Conservation (phyloP, 2,113 vertebrate genomes). For the Tachysurus vachellii region DNA sequence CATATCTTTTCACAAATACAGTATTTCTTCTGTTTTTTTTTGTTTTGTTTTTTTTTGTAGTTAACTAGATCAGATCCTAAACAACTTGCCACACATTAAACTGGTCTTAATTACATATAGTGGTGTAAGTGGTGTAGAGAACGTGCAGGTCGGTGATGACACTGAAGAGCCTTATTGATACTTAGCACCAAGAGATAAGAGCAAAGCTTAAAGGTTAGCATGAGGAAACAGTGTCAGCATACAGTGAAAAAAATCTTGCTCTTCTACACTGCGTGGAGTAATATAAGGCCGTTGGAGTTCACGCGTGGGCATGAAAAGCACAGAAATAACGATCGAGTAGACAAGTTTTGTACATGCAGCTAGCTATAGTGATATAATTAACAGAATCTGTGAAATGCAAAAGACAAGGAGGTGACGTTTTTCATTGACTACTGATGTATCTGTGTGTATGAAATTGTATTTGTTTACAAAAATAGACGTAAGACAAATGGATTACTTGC, state of each 20-base stretch:
- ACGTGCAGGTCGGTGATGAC: background rate
- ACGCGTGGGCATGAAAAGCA: slow-evolving; percentile 22
- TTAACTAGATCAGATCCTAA: background rate
- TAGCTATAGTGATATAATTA: background rate
- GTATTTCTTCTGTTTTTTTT: background rate
- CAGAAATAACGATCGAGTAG: slow-evolving; percentile 29
- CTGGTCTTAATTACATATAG: background rate
- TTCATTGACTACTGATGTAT: slow-evolving; percentile 38
- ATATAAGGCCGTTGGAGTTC: background rate
- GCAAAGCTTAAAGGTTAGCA: slow-evolving; percentile 9
- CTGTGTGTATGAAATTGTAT: slow-evolving; percentile 42
- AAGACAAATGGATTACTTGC: slow-evolving; percentile 2
- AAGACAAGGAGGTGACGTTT: background rate
- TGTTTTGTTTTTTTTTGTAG: background rate
- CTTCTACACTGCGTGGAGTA: background rate
- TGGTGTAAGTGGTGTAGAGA: background rate
- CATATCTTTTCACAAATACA: background rate
- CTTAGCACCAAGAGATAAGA: background rate
- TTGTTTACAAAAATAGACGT: slow-evolving; percentile 42
- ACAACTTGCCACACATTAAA: background rate
- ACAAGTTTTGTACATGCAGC: slow-evolving; percentile 8
- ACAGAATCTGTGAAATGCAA: slow-evolving; percentile 28
- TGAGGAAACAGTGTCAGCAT: background rate
- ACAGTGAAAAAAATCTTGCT: background rate
- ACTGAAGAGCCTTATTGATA: background rate